Conservation (phyloP, 2,113 vertebrate genomes). For the Microcebus murinus region DNA sequence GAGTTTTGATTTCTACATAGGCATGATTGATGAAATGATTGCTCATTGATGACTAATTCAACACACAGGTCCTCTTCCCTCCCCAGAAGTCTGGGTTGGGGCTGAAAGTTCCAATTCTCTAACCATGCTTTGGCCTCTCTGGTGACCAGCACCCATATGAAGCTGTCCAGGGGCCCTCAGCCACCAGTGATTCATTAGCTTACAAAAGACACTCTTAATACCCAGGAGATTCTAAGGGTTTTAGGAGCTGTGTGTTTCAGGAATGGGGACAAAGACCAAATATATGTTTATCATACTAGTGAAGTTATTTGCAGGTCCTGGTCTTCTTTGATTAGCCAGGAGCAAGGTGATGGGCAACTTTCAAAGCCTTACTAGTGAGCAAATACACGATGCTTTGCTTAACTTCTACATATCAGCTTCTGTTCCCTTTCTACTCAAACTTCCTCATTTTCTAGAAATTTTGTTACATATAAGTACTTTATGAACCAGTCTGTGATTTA, state of each 20-base stretch:
- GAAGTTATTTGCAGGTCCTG: not conserved
- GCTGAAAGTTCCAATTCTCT: not conserved
- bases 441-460: constrained; percentile 21
- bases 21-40: not conserved
- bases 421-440: not conserved
- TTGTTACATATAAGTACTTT: constrained; percentile 6
- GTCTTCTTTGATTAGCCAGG: constrained; percentile 23
- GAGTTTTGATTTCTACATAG: not conserved
- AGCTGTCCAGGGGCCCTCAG: not conserved
- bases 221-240: not conserved
- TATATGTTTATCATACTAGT: not conserved
- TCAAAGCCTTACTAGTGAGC: not conserved
- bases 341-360: not conserved
- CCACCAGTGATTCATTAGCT: not conserved
- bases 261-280: not conserved
- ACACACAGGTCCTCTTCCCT: not conserved
- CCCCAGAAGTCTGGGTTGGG: not conserved
- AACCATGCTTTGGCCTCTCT: not conserved
- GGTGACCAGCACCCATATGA: not conserved
- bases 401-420: not conserved
- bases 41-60: not conserved
- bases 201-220: not conserved
- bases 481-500: not conserved
- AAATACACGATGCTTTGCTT: not conserved
- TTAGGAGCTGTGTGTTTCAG: not conserved